phyloP scores from a whole-genome alignment of 2,113 vertebrate genomes.

The Silurus glanis region DNA sequence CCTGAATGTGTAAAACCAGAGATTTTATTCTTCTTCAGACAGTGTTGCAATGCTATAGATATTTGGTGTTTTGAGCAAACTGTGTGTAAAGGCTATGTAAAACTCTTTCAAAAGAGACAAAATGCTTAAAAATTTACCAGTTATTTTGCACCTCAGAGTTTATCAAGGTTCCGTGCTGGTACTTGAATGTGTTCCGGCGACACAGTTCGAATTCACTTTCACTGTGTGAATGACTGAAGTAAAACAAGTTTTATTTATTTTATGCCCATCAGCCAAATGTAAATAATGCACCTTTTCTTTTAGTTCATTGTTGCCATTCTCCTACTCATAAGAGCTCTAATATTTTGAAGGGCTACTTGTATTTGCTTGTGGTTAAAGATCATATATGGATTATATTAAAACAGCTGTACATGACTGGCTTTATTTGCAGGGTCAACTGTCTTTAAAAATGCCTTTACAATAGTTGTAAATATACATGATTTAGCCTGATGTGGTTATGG shows the following conservation, averaged over 20 bases:
- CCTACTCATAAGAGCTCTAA: conserved; percentile 66
- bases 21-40: conserved; percentile 22
- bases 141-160: conserved; percentile 17
- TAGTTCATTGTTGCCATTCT: conserved; percentile 64
- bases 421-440: conserved; percentile 21
- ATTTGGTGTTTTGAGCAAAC: conserved; percentile 39
- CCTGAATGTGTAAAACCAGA: conserved; percentile 8
- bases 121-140: conserved; percentile 30
- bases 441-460: not conserved
- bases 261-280: conserved; percentile 58
- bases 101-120: not conserved
- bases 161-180: conserved; percentile 16
- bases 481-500: not conserved
- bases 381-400: conserved; percentile 65
- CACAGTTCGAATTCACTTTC: conserved; percentile 45
- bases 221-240: conserved; percentile 54
- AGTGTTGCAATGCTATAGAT: conserved; percentile 47
- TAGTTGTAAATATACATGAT: not conserved
- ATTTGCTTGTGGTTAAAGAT: conserved; percentile 66
- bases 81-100: conserved; percentile 33
- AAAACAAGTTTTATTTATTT: conserved; percentile 75
- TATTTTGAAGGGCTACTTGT: conserved; percentile 65
- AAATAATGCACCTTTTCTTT: conserved; percentile 77
- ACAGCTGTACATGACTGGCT: conserved; percentile 48
- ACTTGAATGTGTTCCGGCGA: conserved; percentile 50